phyloP scores from a whole-genome alignment of 2,888 invertebrate species.

The Hydrotaea diabolus region DNA sequence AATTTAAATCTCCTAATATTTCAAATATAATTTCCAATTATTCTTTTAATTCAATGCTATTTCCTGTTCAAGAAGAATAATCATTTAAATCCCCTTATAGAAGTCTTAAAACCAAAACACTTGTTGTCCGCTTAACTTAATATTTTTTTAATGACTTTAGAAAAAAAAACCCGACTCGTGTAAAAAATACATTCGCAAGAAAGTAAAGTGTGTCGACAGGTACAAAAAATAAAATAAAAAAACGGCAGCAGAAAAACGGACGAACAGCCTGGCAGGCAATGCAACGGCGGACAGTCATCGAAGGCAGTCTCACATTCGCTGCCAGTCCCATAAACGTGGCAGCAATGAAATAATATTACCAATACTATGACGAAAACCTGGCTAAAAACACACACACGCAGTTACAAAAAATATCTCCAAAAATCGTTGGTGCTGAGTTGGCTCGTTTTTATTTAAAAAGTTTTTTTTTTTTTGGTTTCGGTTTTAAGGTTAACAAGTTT shows the following conservation, averaged over 20 bases:
- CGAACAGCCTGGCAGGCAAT: not conserved
- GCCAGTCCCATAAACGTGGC: constrained; percentile 10
- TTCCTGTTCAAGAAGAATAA: constrained; percentile 37
- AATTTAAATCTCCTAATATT: too few relatives aligned
- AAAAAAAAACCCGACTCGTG: constrained; percentile 2
- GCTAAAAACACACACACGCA: constrained; percentile 31
- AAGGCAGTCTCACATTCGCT: not conserved
- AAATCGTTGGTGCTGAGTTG: not conserved
- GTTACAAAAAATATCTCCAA: not conserved
- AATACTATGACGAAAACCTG: constrained; percentile 46
- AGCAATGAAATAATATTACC: constrained; percentile 4
- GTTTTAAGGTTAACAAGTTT: constrained; percentile 65
- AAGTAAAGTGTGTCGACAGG: constrained; percentile 24
- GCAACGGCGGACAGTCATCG: not conserved
- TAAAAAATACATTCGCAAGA: not conserved
- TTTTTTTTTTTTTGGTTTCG: constrained; percentile 13
- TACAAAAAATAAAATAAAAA: not conserved
- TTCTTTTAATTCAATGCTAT: constrained; percentile 45
- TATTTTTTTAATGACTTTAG: constrained; percentile 34
- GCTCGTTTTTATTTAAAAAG: not conserved
- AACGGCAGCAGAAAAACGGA: not conserved
- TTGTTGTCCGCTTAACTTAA: constrained; percentile 27
- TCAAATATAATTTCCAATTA: constrained; percentile 24
- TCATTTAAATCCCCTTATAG: not conserved
- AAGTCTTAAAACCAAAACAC: not conserved